phyloP scores from a whole-genome alignment of 1,140 invertebrate species.

The Elysia chlorotica region DNA sequence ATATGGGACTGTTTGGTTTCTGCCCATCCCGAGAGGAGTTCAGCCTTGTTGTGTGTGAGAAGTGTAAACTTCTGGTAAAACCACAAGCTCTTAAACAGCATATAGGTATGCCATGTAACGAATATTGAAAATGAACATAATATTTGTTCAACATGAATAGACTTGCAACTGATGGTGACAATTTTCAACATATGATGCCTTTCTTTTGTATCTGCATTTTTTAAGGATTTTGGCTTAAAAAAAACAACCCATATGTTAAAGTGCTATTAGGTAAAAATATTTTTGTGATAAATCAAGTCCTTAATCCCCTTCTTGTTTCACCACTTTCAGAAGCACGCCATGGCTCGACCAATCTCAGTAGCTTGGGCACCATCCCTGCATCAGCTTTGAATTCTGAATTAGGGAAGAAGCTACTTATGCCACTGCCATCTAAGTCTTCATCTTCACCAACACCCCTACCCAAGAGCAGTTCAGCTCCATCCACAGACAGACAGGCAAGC shows the following conservation, averaged over 20 bases:
- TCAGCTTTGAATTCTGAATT: slow-evolving; percentile 25
- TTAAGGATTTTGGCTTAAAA: no score
- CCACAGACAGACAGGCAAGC: neutral
- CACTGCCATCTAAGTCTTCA: slow-evolving; percentile 6
- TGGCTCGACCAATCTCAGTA: slow-evolving; percentile 23
- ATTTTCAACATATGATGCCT: no score
- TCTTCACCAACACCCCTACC: neutral
- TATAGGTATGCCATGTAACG: slow-evolving; percentile 59
- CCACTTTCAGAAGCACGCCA: slow-evolving; percentile 23
- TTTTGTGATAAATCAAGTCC: neutral
- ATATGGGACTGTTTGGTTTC: slow-evolving; percentile 65
- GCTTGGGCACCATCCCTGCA: slow-evolving; percentile 8
- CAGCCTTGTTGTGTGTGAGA: slow-evolving; percentile 65
- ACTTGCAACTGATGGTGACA: no score
- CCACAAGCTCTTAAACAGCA: slow-evolving; percentile 65
- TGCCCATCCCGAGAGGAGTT: slow-evolving; percentile 66
- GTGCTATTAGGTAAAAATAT: neutral
- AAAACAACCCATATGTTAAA: no score
- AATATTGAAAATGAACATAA: no score
- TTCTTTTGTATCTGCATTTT: no score
- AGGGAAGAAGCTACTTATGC: slow-evolving; percentile 26
- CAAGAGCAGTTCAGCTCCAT: neutral
- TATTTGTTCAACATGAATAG: neutral
- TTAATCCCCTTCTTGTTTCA: neutral
- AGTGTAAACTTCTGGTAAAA: slow-evolving; percentile 65